A percentile compares a stretch with the other conserved stretches of the same genome.
Conservation (phyloP, 2,113 vertebrate species). For the Electrona antarctica region DNA sequence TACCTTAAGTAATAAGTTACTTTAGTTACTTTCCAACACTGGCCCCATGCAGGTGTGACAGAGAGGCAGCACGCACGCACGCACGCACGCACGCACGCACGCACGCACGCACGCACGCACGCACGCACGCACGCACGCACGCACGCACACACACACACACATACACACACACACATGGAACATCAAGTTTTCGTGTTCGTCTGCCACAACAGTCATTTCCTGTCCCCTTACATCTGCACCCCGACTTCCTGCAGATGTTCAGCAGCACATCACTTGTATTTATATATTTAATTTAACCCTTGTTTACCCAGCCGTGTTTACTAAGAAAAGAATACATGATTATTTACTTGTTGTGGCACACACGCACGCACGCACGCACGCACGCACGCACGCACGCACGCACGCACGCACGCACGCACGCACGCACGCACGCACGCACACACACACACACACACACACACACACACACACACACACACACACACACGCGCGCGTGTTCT, state of each 20-base stretch:
- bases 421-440: too few relatives aligned
- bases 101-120: constrained; percentile 18
- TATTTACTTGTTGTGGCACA: too few relatives aligned
- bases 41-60: constrained; percentile 55
- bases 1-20: too few relatives aligned
- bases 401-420: too few relatives aligned
- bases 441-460: too few relatives aligned
- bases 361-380: too few relatives aligned
- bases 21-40: too few relatives aligned
- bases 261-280: constrained; percentile 3
- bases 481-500: constrained; percentile 1
- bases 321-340: too few relatives aligned
- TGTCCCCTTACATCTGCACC: constrained; percentile 21
- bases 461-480: neutral
- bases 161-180: neutral
- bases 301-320: neutral
- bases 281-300: neutral
- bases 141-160: neutral
- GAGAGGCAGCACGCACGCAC: constrained; percentile 1
- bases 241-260: constrained; percentile 60
- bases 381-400: too few relatives aligned
- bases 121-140: constrained; percentile 20
- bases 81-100: constrained; percentile 2
- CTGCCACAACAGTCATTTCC: constrained; percentile 35
- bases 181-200: constrained; percentile 30